Evolutionary conservation across 2,797 vertebrate genomes (phyloP).

Genomic region (Sebastes oblongus): DNA sequence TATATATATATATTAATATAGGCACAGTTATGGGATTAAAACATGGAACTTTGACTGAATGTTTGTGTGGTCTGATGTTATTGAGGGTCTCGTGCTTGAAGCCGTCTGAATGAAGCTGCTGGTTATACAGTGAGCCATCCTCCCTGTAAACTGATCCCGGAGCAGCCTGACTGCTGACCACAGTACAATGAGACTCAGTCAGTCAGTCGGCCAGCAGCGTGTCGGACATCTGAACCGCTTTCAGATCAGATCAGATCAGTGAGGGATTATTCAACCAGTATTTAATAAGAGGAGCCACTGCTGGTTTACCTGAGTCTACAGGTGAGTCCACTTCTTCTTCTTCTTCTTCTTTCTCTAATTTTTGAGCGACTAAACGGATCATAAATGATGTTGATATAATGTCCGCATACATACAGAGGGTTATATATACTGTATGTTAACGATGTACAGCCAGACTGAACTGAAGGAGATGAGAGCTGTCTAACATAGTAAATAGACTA

Average conservation of each 20-base stretch:
- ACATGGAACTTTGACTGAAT: too few relatives aligned
- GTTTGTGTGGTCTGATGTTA: neutral
- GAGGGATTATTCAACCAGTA: neutral
- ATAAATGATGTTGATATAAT: neutral
- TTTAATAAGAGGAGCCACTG: neutral
- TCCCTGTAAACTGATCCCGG: constrained; percentile 51
- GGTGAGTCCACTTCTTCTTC: neutral
- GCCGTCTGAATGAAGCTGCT: neutral
- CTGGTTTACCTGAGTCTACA: neutral
- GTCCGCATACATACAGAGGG: too few relatives aligned
- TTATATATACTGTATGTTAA: too few relatives aligned
- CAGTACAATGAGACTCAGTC: constrained; percentile 1
- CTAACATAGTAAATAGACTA: too few relatives aligned
- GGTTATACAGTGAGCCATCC: constrained; percentile 2
- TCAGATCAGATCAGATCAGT: neutral
- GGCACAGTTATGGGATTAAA: too few relatives aligned
- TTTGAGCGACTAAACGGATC: neutral
- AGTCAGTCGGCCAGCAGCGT: neutral
- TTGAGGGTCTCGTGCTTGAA: constrained; percentile 3
- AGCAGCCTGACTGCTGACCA: constrained; percentile 20
- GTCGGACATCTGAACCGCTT: constrained; percentile 22
- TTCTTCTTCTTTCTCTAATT: neutral
- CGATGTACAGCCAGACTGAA: too few relatives aligned
- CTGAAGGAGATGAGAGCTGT: too few relatives aligned
- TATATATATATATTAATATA: too few relatives aligned